A percentile compares a stretch with the other conserved stretches of the same genome.
Evolutionary conservation across 2,888 invertebrate genomes (phyloP).

Genomic region (Dryadula phaetusa): DNA sequence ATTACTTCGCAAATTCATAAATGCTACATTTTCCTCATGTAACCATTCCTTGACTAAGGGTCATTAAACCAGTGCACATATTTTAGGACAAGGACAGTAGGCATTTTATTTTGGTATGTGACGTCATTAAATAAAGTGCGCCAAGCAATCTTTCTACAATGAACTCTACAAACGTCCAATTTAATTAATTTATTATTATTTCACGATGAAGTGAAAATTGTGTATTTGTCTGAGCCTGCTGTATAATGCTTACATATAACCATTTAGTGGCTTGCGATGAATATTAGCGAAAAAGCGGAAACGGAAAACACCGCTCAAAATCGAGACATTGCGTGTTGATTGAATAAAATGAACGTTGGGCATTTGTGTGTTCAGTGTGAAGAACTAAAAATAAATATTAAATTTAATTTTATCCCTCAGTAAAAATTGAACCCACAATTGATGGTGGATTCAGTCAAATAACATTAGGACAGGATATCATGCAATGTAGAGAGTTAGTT

Average conservation of each 20-base stretch:
- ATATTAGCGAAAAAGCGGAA: not conserved
- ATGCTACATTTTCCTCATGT: not conserved
- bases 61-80: constrained; percentile 42
- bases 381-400: no score
- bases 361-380: no score
- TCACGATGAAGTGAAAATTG: constrained; percentile 7
- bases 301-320: no score
- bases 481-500: no score
- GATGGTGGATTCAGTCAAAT: no score
- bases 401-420: no score
- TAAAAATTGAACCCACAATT: no score
- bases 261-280: not conserved
- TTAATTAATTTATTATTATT: constrained; percentile 31
- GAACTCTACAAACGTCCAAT: constrained; percentile 38
- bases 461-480: no score
- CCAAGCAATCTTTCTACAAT: constrained; percentile 35
- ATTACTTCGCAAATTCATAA: no score
- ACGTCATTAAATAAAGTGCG: constrained; percentile 27
- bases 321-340: no score
- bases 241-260: not conserved
- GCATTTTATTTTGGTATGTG: constrained; percentile 32
- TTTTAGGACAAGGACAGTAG: constrained; percentile 41
- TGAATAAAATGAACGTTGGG: no score
- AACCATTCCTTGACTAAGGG: constrained; percentile 25
- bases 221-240: not conserved